Evolutionary conservation across 92 coral and sea anemone genomes (phyloP), one percentile per base, ranked within the genome.

Genomic region (Ricordea florida): DNA sequence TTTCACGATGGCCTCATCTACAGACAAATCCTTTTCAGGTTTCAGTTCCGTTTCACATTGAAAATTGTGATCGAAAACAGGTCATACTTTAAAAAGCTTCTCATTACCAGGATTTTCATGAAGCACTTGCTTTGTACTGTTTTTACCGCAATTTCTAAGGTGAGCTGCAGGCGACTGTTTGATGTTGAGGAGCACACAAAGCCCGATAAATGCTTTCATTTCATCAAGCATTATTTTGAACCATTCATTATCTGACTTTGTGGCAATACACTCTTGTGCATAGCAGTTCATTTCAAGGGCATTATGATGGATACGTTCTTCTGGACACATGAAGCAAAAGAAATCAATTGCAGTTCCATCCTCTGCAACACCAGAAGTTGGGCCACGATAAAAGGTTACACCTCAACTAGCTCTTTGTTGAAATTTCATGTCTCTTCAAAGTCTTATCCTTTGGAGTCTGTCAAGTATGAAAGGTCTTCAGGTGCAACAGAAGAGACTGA

Each of bases 321-420:
- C 72, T 13, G 72, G 56, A 14, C 41, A 65, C 24, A 44, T 1
- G 25, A 65, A 1, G 16, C 4, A 4, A 44, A 65, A 65, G 57
- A 65, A 65, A 22, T 65, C 72, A 7, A 65, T 2, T 4, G 72
- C 58, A 4, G 58, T 65, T 43, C 57, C 41, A 44, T 44, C 72
- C 33, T 65, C 72, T 23, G 57, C 53, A 3, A 65, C 57, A 17
- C 8, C 3, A 5, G 72, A 42, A 16, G 57, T 21, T 8, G 57
- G 38, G 9, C 72, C 72, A 37, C n/a, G n/a, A n/a, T n/a, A n/a
- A n/a, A n/a, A n/a, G n/a, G n/a, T n/a, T n/a, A n/a, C n/a, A n/a
- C n/a, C n/a, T n/a, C n/a, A n/a, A n/a, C n/a, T n/a, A n/a, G n/a
- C n/a, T n/a, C n/a, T n/a, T n/a, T n/a, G n/a, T n/a, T n/a, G n/a